A percentile compares a stretch with the other conserved stretches of the same genome.
Conservation (phyloP, 2,113 vertebrate species). For the Ailurus styani region DNA sequence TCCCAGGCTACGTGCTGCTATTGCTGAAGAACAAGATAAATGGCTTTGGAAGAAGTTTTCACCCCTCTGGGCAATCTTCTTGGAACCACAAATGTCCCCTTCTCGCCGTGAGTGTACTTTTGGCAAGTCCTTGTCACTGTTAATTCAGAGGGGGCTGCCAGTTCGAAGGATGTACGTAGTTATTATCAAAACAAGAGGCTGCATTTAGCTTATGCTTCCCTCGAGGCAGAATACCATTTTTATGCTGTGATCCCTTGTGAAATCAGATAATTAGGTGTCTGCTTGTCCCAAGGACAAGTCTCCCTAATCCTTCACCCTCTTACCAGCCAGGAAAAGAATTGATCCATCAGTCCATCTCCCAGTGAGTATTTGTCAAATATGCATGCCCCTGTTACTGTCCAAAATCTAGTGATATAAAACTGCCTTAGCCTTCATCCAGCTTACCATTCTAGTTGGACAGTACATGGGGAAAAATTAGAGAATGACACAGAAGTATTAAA, state of each 20-base stretch:
- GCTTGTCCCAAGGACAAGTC: background rate
- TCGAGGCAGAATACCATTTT: background rate
- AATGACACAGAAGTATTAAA: background rate
- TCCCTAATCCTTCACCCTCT: background rate
- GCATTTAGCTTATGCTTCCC: background rate
- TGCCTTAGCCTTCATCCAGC: background rate
- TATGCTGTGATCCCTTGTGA: background rate
- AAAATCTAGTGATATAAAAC: background rate
- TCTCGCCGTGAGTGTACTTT: background rate
- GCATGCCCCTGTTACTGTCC: background rate
- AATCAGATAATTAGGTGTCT: background rate
- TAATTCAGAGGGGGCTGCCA: background rate
- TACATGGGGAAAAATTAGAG: background rate
- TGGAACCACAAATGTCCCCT: background rate
- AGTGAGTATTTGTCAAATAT: background rate
- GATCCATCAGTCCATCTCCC: background rate
- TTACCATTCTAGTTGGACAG: background rate
- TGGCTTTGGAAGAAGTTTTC: constrained; percentile 3
- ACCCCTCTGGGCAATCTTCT: background rate
- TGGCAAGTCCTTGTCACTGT: background rate
- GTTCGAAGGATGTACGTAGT: background rate
- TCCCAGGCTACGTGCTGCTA: background rate
- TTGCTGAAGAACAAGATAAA: background rate
- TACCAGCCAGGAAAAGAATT: background rate
- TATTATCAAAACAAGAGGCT: background rate